These are phyloP conservation scores for Microtus ochrogaster DNA, from an alignment of 2,113 vertebrate species.

Conservation along the genomic window DNA sequence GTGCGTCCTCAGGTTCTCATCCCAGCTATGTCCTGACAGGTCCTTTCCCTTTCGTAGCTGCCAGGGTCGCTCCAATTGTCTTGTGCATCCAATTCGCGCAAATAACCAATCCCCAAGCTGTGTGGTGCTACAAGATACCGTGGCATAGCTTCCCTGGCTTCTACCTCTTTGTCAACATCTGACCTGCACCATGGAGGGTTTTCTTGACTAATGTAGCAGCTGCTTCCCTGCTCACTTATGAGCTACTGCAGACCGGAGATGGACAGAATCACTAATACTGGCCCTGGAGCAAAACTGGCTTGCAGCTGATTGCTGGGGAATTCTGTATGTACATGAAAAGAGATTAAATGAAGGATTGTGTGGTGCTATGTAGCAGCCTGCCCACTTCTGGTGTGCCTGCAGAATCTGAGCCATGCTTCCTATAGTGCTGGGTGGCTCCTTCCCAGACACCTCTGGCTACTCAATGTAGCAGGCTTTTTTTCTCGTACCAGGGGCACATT, in stretches of 20 bases:
- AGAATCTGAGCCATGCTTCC: not conserved
- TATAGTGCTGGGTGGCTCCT: fast-evolving
- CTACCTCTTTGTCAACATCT: not conserved
- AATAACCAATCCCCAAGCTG: not conserved
- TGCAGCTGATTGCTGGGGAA: not conserved
- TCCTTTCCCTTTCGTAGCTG: not conserved
- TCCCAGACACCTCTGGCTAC: no score
- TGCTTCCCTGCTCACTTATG: not conserved
- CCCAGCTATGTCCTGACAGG: not conserved
- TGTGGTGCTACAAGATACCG: fast-evolving
- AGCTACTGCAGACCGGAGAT: not conserved
- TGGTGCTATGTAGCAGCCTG: not conserved
- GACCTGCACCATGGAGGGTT: no score
- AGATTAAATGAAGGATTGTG: not conserved
- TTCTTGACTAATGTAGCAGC: not conserved
- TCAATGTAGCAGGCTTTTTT: not conserved
- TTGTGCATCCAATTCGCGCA: fast-evolving
- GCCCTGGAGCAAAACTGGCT: not conserved
- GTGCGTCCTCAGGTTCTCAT: not conserved
- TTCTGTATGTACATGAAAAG: not conserved
- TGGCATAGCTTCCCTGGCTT: not conserved
- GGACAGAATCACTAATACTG: fast-evolving
- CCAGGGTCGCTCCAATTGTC: not conserved
- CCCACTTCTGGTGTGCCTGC: not conserved
- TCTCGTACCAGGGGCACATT: not conserved